phyloP scores from a whole-genome alignment of 1,140 invertebrate genomes.

The Radopholus similis region DNA sequence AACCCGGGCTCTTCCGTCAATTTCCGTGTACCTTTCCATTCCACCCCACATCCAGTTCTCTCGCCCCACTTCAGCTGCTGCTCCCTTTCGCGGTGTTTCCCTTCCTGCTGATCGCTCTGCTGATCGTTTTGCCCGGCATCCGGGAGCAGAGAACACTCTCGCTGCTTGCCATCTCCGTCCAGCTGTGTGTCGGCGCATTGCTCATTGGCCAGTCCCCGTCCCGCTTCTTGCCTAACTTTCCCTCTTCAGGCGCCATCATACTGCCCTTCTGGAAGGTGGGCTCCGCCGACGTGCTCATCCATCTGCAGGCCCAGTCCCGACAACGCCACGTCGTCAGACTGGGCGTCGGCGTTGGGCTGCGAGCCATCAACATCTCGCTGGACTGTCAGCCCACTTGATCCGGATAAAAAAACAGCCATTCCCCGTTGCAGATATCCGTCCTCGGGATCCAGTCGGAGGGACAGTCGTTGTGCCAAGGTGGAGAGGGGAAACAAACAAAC shows the following conservation, averaged over 20 bases:
- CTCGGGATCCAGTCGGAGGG: neutral
- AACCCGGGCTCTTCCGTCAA: neutral
- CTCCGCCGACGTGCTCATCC: conserved; percentile 75
- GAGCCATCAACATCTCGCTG: conserved; percentile 90
- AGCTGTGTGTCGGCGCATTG: conserved; percentile 41
- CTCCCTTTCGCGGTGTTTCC: conserved; percentile 37
- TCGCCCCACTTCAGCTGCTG: conserved; percentile 26
- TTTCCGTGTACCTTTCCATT: neutral
- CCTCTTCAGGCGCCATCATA: conserved; percentile 33
- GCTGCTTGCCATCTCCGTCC: conserved; percentile 33
- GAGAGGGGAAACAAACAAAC: neutral
- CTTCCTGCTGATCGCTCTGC: conserved; percentile 45
- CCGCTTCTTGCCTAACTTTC: neutral
- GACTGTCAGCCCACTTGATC: conserved; percentile 69
- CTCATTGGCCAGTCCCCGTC: conserved; percentile 23
- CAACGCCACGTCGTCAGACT: conserved; percentile 81
- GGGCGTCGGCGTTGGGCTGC: conserved; percentile 84
- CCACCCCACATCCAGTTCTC: neutral
- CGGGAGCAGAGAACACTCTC: conserved; percentile 44
- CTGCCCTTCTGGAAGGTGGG: conserved; percentile 80
- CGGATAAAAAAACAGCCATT: neutral
- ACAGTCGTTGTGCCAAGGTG: conserved; percentile 13
- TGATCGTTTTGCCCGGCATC: conserved; percentile 47
- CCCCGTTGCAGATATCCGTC: neutral
- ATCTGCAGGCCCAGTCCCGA: conserved; percentile 84